Base-by-base conservation (phyloP, 2,888 invertebrate genomes). In the Athripsodes cinereus region DNA sequence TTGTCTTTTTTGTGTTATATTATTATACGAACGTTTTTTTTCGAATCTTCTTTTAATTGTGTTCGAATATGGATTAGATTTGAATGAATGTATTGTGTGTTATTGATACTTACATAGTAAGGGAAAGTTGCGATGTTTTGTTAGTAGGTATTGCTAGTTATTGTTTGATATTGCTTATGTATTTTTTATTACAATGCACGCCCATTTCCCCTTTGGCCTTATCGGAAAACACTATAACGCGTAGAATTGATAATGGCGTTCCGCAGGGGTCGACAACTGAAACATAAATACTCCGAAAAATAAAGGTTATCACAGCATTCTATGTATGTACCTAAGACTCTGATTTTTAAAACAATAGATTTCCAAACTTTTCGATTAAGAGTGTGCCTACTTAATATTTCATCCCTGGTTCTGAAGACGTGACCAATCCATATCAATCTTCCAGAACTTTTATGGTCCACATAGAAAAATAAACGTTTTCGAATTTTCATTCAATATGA, bases 21-120 rank as follows among this genome's bases (percentile, higher is more conserved):
- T n/a, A n/a, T n/a, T n/a, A 47, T 58, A 60, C 58, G 56, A 51
- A 35, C 58, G 57, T 54, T 40, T 46, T 19, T 13, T 58, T 31
- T 58, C 53, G 49, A 60, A 60, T 60, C 57, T 60, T 53, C 50
- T 50, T 51, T 57, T 52, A 48, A 62, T 62, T 53, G 52, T 49
- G 52, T 62, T 59, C 62, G 26, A 46, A 40, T 31, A 56, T 61
- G 49, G 22, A 57, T n/a, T n/a, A n/a, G n/a, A n/a, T n/a, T n/a
- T n/a, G n/a, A n/a, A n/a, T n/a, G n/a, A n/a, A n/a, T n/a, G n/a
- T n/a, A n/a, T n/a, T n/a, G n/a, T n/a, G n/a, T 40, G 13, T 3
- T 40, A 16, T 40, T 40, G 13, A 40, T n/a, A 40, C 13, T 40
- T 8, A 40, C 5, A 40, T 13, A 40, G 16, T n/a, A 40, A 3